Base-by-base conservation (phyloP, 2,113 vertebrate genomes). In the Aldabrachelys gigantea region DNA sequence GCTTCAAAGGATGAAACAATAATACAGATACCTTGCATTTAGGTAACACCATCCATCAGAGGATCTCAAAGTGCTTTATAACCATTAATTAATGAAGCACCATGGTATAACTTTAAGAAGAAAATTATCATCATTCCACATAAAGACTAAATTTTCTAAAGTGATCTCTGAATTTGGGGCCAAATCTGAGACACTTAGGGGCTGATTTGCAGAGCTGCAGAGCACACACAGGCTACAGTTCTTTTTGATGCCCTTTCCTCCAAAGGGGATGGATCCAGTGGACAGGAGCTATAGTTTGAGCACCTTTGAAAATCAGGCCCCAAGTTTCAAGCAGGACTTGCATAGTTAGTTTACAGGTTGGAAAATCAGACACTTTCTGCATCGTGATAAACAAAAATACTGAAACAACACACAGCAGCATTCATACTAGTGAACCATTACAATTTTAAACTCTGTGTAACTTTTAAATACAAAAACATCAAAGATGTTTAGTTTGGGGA, bases 61-160 rank as follows among this genome's bases (percentile, higher is more conserved):
- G 47, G 50, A 47, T 41, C 41, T 19, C 22, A n/a, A 12, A 79
- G 62, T 47, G 41, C 50, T 95, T 89, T 84, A 91, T 85, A 96
- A 95, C 94, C 79, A 89, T 80, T 92, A 95, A 96, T 97, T 96
- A 96, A 82, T 84, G 82, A 16, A 88, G 81, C 85, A 94, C 94
- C 54, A 92, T 94, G 86, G 62, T 89, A 49, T 88, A 93, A 87
- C 95, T 96, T 27, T 41, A 91, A 80, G 35, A 94, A 92, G 76
- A 89, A 89, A 95, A 92, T n/a, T 38, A 27, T 19, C 25, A 84
- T 49, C 0, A 0, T 35, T 92, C 87, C 96, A 87, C 82, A 95
- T 84, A 84, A 96, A 92, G 94, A 89, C 65, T 49, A 14, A 19
- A 81, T 84, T 89, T 95, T 85, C 83, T 88, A 89, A 54, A 75